Base-by-base conservation (phyloP, 2,888 invertebrate genomes). In the Heliconius sara region DNA sequence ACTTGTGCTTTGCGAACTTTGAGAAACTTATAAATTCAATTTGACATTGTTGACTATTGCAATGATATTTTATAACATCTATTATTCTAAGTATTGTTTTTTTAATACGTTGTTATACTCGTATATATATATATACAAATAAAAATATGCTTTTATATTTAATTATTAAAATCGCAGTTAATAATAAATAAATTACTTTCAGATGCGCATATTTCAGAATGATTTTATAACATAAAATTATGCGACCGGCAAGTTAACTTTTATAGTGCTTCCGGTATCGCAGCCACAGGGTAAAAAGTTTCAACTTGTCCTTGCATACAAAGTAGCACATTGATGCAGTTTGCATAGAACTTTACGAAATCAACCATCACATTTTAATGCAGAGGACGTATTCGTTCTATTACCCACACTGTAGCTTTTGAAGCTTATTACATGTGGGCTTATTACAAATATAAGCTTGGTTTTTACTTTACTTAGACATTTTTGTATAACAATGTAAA, bases 301-400 rank as follows among this genome's bases (percentile, higher is more conserved):
- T 39, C 34, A 57, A 73, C 39, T 73, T 73, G 73, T 60, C 60
- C 73, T 74, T 77, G 80, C 80, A 80, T 80, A 80, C 80, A 77
- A 80, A 80, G 80, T 74, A 74, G 80, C 80, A 63, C 77, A 74
- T 52, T 73, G 73, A 73, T 73, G 57, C 34, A 73, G 73, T 73
- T 73, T 73, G 57, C 73, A 34, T 13, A 57, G 72, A 72, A 73
- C 73, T 73, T 60, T 73, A 34, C n/a, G 73, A 39, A 73, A 73
- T 73, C 60, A 73, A 73, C 19, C 73, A 60, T 34, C 60, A 60
- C 60, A 25, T 73, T 73, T 73, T 73, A 73, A 60, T 73, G 60
- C 60, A 39, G 39, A 39, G 34, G 9, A 60, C 60, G 72, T 52
- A 57, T 72, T 30, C 27, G 57, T 57, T 73, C 57, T 60, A 57